These are phyloP conservation scores for Archaeoteleia sp. DNA, from an alignment of 2,888 invertebrate species.

Conservation along the genomic window DNA sequence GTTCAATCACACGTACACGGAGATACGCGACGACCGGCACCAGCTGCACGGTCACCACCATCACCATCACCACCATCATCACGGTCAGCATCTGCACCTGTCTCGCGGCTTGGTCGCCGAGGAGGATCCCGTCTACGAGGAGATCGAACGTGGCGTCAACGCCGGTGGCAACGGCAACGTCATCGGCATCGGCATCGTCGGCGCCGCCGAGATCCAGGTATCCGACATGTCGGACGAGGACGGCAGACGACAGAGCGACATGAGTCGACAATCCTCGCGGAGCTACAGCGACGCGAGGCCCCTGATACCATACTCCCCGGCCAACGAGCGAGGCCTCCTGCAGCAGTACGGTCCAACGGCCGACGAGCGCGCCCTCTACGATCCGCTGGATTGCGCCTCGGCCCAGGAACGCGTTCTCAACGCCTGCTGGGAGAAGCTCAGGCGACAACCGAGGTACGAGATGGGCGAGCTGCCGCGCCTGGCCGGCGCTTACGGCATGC, in stretches of 20 bases:
- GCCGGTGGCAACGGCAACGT: too few species aligned
- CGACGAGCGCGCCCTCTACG: constrained; percentile 58
- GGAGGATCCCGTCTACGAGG: constrained; percentile 89
- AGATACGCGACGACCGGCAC: constrained; percentile 79
- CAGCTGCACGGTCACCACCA: constrained; percentile 73
- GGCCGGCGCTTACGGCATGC: constrained; percentile 63
- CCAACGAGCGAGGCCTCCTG: constrained; percentile 77
- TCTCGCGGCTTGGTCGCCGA: constrained; percentile 65
- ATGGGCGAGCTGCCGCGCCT: constrained; percentile 68
- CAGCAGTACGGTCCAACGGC: constrained; percentile 63
- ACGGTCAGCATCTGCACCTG: constrained; percentile 77
- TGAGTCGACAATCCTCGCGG: constrained; percentile 83
- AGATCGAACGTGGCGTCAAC: constrained; percentile 80
- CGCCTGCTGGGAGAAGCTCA: constrained; percentile 70
- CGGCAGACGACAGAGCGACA: constrained; percentile 83
- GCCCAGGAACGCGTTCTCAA: constrained; percentile 68
- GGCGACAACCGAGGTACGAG: constrained; percentile 70
- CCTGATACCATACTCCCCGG: constrained; percentile 86
- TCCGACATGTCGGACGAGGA: constrained; percentile 89
- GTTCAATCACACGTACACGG: constrained; percentile 87
- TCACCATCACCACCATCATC: constrained; percentile 78
- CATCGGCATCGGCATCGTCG: too few species aligned
- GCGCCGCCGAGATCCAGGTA: constrained; percentile 80
- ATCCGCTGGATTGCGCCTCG: constrained; percentile 64
- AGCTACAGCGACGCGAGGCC: constrained; percentile 89